These are phyloP conservation scores for Pontoporia blainvillei DNA, from an alignment of 2,113 vertebrate species.

Conservation along the genomic window DNA sequence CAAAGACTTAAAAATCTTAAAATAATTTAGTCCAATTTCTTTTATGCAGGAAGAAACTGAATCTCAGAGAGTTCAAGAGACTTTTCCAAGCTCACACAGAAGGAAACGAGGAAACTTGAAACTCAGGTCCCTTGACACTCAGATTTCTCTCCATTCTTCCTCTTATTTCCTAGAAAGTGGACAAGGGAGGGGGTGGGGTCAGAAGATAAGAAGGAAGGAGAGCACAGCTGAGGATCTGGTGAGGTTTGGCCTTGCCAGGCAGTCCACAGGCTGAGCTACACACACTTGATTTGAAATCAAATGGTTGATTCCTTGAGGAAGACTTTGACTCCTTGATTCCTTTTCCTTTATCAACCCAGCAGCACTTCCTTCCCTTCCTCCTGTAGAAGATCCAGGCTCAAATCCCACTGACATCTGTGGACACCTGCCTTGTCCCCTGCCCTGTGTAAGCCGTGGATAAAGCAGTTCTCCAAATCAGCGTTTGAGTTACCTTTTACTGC, in stretches of 20 bases:
- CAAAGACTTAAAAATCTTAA: neutral
- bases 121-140: too few relatives aligned
- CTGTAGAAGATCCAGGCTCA: neutral
- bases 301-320: fast-evolving
- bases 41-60: neutral
- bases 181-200: neutral
- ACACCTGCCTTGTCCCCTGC: neutral
- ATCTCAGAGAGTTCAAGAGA: neutral
- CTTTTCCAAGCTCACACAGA: neutral
- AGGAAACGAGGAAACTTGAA: neutral
- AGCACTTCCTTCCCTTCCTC: neutral
- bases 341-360: too few relatives aligned
- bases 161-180: fast-evolving
- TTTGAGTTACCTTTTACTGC: fast-evolving
- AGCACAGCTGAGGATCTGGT: fast-evolving
- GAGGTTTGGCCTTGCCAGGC: neutral
- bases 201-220: too few relatives aligned
- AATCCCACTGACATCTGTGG: neutral
- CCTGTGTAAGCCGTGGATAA: fast-evolving
- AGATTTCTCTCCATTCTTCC: neutral
- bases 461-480: fast-evolving
- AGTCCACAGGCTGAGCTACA: fast-evolving
- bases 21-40: neutral
- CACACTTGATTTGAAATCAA: fast-evolving
- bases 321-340: neutral